A percentile compares a stretch with the other conserved stretches of the same genome.
Evolutionary conservation across 1,140 invertebrate species (phyloP).

Genomic region (Ceratina australensis): DNA sequence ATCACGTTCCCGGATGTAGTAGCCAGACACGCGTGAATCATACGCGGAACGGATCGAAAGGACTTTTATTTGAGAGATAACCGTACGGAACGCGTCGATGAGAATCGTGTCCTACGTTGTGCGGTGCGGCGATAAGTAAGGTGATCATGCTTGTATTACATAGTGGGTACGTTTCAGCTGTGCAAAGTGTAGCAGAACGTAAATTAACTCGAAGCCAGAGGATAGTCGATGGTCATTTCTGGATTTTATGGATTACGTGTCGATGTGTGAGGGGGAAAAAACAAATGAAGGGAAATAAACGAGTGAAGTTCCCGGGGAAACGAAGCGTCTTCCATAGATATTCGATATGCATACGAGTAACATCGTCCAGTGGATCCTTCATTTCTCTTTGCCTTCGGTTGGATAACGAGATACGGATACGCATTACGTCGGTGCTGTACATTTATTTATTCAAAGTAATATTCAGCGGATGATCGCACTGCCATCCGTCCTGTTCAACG

Average conservation of each 20-base stretch:
- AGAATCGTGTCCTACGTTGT: slow-evolving; percentile 13
- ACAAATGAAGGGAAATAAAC: background rate
- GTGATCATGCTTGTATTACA: slow-evolving; percentile 21
- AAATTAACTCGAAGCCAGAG: background rate
- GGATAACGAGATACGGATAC: slow-evolving; percentile 15
- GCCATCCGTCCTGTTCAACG: slow-evolving; percentile 57
- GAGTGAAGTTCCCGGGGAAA: slow-evolving; percentile 34
- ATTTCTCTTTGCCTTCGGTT: background rate
- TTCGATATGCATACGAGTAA: slow-evolving; percentile 20
- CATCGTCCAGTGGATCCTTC: slow-evolving; percentile 15
- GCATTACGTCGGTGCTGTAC: slow-evolving; percentile 41
- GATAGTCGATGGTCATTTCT: background rate
- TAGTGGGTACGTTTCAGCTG: slow-evolving; percentile 1
- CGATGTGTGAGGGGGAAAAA: too few species aligned
- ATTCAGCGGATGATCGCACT: slow-evolving; percentile 44
- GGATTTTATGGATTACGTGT: slow-evolving; percentile 25
- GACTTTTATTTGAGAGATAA: background rate
- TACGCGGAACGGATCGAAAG: background rate
- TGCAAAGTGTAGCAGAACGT: slow-evolving; percentile 12
- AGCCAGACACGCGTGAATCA: background rate
- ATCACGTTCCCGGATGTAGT: slow-evolving; percentile 14
- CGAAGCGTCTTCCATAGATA: slow-evolving; percentile 47
- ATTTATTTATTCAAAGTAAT: slow-evolving; percentile 41
- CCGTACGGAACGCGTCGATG: background rate
- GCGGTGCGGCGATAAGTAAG: slow-evolving; percentile 13